phyloP scores from a whole-genome alignment of 2,113 vertebrate species.

The Motacilla tschutschensis region DNA sequence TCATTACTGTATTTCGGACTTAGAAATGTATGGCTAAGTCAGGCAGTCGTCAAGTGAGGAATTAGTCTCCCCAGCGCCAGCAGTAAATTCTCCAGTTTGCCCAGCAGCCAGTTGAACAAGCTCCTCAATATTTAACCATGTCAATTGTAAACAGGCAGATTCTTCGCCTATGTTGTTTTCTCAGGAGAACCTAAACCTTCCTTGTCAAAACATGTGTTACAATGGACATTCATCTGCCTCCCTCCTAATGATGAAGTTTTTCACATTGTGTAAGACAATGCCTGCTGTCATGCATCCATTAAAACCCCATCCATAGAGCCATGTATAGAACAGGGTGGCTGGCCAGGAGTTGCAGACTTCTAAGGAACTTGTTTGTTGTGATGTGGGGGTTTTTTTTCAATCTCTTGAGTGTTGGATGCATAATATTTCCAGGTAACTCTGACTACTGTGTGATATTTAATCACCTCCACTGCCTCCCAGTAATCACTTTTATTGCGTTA shows the following conservation, averaged over 20 bases:
- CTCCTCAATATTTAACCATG: constrained; percentile 46
- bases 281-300: constrained; percentile 23
- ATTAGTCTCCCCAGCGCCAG: neutral
- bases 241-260: constrained; percentile 56
- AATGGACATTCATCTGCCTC: constrained; percentile 37
- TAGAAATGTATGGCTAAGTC: constrained; percentile 26
- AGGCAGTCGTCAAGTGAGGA: constrained; percentile 7
- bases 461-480: constrained; percentile 55
- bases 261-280: neutral
- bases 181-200: constrained; percentile 43
- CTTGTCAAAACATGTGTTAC: constrained; percentile 43
- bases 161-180: constrained; percentile 34
- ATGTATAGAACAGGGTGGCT: neutral
- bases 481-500: constrained; percentile 68
- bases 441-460: constrained; percentile 64
- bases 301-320: neutral
- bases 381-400: neutral
- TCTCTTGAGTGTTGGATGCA: constrained; percentile 13
- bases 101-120: constrained; percentile 22
- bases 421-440: constrained; percentile 60
- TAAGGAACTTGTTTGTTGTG: constrained; percentile 9
- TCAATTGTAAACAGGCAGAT: constrained; percentile 27
- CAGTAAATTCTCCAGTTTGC: constrained; percentile 22
- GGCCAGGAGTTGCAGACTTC: neutral
- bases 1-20: constrained; percentile 43